Conservation (phyloP, 2,113 vertebrate species). For the Suncus etruscus region DNA sequence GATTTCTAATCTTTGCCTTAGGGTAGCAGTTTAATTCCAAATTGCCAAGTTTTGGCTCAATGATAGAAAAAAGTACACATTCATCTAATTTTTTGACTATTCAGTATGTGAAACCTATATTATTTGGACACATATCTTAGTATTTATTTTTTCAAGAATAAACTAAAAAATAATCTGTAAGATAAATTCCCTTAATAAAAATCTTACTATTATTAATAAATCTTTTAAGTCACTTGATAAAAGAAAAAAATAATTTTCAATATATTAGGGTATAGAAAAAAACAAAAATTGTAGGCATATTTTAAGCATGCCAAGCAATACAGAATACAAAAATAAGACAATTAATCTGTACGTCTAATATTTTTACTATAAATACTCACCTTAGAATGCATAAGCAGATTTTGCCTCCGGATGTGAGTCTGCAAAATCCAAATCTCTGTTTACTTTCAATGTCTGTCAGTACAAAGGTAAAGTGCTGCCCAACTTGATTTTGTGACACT, state of each 20-base stretch:
- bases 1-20: background rate
- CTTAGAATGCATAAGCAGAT: slow-evolving; percentile 97
- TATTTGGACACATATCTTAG: background rate
- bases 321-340: background rate
- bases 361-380: slow-evolving; percentile 84
- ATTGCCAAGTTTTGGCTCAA: background rate
- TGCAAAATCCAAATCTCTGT: slow-evolving; percentile 98
- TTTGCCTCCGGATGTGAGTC: slow-evolving; percentile 94
- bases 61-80: background rate
- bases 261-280: background rate
- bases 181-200: slow-evolving; percentile 5
- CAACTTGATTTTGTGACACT: slow-evolving; percentile 94
- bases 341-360: no score
- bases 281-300: background rate
- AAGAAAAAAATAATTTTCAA: background rate
- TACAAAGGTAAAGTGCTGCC: slow-evolving; percentile 99
- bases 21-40: background rate
- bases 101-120: background rate
- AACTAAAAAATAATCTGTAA: slow-evolving; percentile 14
- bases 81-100: no score
- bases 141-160: slow-evolving; percentile 47
- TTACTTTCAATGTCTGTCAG: slow-evolving; percentile 98
- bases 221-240: background rate
- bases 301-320: background rate
- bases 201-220: background rate